phyloP scores from a whole-genome alignment of 2,113 vertebrate genomes.

The Vulpes ferrilata region DNA sequence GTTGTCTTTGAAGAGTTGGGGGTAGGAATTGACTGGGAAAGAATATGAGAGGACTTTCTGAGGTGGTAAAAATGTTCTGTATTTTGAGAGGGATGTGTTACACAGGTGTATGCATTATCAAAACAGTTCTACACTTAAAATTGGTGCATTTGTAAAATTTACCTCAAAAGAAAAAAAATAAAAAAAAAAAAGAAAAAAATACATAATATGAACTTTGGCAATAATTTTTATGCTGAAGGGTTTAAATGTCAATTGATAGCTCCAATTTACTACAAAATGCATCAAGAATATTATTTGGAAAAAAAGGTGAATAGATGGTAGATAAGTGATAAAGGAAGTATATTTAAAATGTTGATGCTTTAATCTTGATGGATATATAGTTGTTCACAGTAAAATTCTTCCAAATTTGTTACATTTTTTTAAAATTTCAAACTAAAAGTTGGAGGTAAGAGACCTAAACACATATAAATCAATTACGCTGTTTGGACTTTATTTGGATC shows the following conservation, averaged over 20 bases:
- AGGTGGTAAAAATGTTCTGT: not conserved
- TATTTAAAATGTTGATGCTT: not conserved
- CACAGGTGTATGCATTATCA: not conserved
- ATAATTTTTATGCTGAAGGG: not conserved
- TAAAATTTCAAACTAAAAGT: not conserved
- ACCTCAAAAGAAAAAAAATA: not conserved
- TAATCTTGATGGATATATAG: not conserved
- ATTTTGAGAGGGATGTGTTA: not conserved
- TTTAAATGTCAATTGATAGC: not conserved
- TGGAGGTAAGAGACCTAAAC: not conserved
- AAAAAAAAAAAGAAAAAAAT: no score
- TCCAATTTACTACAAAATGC: not conserved
- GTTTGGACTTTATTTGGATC: not conserved
- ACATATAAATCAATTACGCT: not conserved
- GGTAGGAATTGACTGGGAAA: not conserved
- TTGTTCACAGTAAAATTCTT: constrained; percentile 13
- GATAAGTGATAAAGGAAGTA: not conserved
- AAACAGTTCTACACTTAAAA: not conserved
- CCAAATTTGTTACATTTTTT: constrained; percentile 13
- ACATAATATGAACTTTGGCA: not conserved
- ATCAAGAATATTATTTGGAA: not conserved
- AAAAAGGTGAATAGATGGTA: not conserved
- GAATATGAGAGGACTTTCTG: not conserved
- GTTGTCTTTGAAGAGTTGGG: not conserved
- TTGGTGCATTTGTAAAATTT: not conserved